Evolutionary conservation across 2,797 vertebrate species (phyloP), one percentile per base, ranked within the genome.

Genomic region (Momotus momota): DNA sequence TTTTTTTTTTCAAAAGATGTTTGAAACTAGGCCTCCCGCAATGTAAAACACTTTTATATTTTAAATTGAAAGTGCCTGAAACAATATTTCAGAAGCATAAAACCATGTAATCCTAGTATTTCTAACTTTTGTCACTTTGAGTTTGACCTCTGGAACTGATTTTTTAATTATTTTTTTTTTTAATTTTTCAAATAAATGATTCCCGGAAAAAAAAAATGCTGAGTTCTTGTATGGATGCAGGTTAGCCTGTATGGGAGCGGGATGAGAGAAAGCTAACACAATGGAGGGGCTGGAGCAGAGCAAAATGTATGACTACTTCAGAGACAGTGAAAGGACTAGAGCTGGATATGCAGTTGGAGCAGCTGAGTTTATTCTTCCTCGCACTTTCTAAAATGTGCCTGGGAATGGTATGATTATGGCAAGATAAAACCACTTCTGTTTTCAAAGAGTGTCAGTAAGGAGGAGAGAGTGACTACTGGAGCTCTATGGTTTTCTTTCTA

Each of bases 1-100:
- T 13, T 25, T 71, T 79, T 90, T 72, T 91, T 84, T 92, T 82
- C 70, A 75, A 83, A 93, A 54, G 27, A 18, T 16, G 12, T 70
- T 93, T 91, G 66, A 93, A 90, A 67, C 40, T 49, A 55, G 66
- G 60, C 93, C 81, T 95, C 95, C 87, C 60, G 87, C 90, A 60
- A 82, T 14, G 33, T 57, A 29, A 55, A 86, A 75, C 7, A 26
- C 38, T 74, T 86, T 49, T 5, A 81, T 69, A 78, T 85, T 94
- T 89, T 72, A 90, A 66, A 91, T 77, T 55, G 60, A 54, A 96
- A 82, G n/a, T 71, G 29, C 65, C 31, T 46, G 60, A 70, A 89
- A 92, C 45, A 93, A 19, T 29, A 58, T n/a, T 82, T 86, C 62
- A 85, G 71, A 67, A 65, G 23, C 65, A 83, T 43, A 82, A 65